Percentiles rank a stretch among this genome's conserved stretches.
phyloP scores from a whole-genome alignment of 2,113 vertebrate genomes.

The Chamaea fasciata region DNA sequence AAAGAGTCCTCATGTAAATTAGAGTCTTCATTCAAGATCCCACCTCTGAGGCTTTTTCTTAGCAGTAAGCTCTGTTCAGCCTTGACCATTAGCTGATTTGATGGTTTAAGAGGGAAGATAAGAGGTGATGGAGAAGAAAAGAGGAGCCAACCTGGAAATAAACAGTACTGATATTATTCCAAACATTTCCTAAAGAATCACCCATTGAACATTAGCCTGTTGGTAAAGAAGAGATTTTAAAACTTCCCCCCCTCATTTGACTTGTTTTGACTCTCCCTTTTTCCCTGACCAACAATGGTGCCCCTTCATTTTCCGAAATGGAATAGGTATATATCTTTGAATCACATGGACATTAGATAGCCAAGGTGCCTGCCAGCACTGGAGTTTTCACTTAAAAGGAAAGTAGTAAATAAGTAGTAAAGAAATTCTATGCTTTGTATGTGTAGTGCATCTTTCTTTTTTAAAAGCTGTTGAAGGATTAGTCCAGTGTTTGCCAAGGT shows the following conservation, averaged over 20 bases:
- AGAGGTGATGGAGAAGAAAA: not conserved
- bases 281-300: not conserved
- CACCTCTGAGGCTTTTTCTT: not conserved
- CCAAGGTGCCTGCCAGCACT: not conserved
- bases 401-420: not conserved
- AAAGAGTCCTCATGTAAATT: not conserved
- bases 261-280: not conserved
- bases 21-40: not conserved
- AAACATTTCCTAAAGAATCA: not conserved
- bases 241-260: accelerated
- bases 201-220: not conserved
- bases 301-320: not conserved
- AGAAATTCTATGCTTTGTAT: not conserved
- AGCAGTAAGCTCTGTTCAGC: not conserved
- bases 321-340: not conserved
- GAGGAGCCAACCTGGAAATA: not conserved
- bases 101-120: not conserved
- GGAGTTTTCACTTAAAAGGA: not conserved
- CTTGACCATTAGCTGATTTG: not conserved
- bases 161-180: not conserved
- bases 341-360: not conserved
- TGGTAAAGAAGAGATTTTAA: not conserved
- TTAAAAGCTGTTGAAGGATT: not conserved
- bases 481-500: not conserved
- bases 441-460: not conserved